Conservation (phyloP, 2,888 invertebrate species). For the Eupeodes luniger region DNA sequence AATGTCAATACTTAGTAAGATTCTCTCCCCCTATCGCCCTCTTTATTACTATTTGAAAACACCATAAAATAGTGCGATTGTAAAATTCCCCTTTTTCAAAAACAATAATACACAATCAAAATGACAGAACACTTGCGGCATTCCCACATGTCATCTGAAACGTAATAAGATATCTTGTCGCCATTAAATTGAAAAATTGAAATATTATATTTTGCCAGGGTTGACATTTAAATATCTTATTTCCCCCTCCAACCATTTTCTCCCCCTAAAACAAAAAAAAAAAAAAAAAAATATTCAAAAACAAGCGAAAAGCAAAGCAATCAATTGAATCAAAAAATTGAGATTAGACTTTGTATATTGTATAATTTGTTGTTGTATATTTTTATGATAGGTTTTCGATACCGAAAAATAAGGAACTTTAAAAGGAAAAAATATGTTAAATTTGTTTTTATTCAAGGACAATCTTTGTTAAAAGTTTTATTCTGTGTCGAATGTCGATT, state of each 20-base stretch:
- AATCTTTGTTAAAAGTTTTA: slow-evolving; percentile 9
- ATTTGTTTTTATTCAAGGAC: slow-evolving; percentile 6
- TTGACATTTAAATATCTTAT: slow-evolving; percentile 33
- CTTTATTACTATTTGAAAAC: no score
- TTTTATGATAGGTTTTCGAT: slow-evolving; percentile 20
- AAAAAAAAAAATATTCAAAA: neutral
- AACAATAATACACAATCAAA: neutral
- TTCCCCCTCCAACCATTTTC: no score
- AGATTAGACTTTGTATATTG: neutral
- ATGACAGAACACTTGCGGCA: slow-evolving; percentile 42
- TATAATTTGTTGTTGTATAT: neutral
- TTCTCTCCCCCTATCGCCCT: no score
- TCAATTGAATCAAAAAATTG: neutral
- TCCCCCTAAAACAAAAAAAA: neutral
- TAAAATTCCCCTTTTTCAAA: neutral
- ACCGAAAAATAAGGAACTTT: neutral
- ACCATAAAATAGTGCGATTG: neutral
- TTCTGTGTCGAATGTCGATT: neutral
- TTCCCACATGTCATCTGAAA: slow-evolving; percentile 33
- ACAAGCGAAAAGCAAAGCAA: slow-evolving; percentile 24
- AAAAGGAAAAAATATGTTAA: slow-evolving; percentile 17
- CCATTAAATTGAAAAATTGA: slow-evolving; percentile 56
- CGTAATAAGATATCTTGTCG: slow-evolving; percentile 52
- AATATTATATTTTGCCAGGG: slow-evolving; percentile 23
- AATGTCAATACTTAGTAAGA: no score